Evolutionary conservation across 1,140 invertebrate genomes (phyloP), one percentile per base, ranked within the genome.

Genomic region (Lepidurus couesii): DNA sequence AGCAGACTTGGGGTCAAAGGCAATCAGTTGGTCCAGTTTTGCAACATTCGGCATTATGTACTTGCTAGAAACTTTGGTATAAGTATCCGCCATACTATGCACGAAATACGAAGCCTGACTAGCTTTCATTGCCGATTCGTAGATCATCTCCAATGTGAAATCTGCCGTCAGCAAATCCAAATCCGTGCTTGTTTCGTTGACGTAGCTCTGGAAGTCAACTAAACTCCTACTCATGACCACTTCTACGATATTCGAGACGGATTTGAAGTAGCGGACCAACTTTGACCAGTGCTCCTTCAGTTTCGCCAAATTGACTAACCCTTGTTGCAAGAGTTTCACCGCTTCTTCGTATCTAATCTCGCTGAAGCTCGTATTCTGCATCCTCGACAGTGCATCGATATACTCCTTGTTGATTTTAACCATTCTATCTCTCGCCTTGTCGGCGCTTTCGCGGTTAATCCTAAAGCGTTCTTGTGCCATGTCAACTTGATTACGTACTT

Each of bases 81-180:
- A 75, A 21, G 24, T 74, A 5, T 45, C 21, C 13, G 78, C 78
- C 74, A 79, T 79, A 44, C 75, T 26, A 26, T 79, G 43, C 10
- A 79, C 78, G 42, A 74, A 26, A 43, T 42, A 79, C 9, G 78
- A 13, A 9, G 78, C 78, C 34, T 79, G 78, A n/a, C n/a, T 44
- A 3, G 78, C 78, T 74, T 75, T 79, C 43, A 79, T 4, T 10
- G 74, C 78, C 44, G 21, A 47, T 21, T 44, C 53, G 77, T 78
- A 78, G 24, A 78, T 24, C 13, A 16, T 6, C 26, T 75, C 78
- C 6, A 75, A 45, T 8, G 73, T 74, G 8, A 75, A 16, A 42
- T 47, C 16, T 42, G 42, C 24, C 11, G 44, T 34, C 9, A 79
- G 42, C 24, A 34, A 75, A 44, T 16, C 47, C 6, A 79, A 21